Base-by-base conservation (phyloP, 2,113 vertebrate genomes). In the Pristiophorus japonicus region DNA sequence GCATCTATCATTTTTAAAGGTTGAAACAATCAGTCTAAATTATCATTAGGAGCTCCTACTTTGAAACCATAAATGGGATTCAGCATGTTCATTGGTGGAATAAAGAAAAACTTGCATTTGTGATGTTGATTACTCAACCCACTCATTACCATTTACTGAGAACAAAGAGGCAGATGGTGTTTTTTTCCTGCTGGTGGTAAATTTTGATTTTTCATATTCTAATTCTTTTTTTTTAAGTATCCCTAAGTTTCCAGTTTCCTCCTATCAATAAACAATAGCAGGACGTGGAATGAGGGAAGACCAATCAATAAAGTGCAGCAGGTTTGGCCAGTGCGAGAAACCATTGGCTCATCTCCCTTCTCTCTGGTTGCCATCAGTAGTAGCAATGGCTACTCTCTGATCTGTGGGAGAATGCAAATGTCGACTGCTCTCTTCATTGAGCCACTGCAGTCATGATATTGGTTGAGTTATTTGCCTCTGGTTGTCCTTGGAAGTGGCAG, bases 21-120 rank as follows among this genome's bases (percentile, higher is more conserved):
- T n/a, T n/a, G n/a, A n/a, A n/a, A n/a, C n/a, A n/a, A n/a, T n/a
- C n/a, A 81, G 16, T 38, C 75, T 81, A 81, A 81, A 81, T 81
- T 38, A 81, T 42, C 75, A 81, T 81, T 81, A 81, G n/a, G 75
- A 38, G n/a, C 75, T 81, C 75, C 18, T 81, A 81, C 14, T 81
- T 81, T 42, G 75, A 81, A 81, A n/a, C 38, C 75, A 81, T 81
- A 42, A 81, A 81, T 38, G 75, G 75, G 4, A 81, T 81, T 81
- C n/a, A 81, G n/a, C 75, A 38, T 42, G n/a, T 14, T 38, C 12
- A n/a, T 81, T 38, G 16, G n/a, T 81, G 12, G n/a, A 16, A 81
- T 81, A 81, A 81, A 81, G 75, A 81, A 81, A 81, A 38, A n/a
- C 75, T 81, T 81, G 75, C 75, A 81, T n/a, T n/a, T 81, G n/a